Evolutionary conservation across 2,113 vertebrate genomes (phyloP), one percentile per base, ranked within the genome.

Genomic region (Thamnophis sirtalis): DNA sequence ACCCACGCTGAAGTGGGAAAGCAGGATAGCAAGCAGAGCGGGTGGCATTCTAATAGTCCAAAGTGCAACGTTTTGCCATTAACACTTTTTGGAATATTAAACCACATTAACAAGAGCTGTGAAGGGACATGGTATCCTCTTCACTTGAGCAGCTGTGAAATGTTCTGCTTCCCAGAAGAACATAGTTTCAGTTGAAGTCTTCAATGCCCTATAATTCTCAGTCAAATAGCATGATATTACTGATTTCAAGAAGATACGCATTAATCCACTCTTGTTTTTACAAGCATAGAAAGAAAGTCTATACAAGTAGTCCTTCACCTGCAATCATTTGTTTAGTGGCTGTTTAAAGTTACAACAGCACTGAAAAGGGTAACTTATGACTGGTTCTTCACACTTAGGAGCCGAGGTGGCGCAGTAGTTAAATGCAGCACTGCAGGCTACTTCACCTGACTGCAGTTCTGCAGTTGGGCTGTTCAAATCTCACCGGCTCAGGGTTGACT

Each of bases 21-120:
- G 28, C 13, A 53, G 28, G 49, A 63, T 9, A n/a, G 53, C 13
- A 56, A 0, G 53, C 84, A n/a, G 80, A 38, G 89, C 24, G 92
- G 80, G 43, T 54, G 38, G 1, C 58, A 56, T 51, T 92, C 73
- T 91, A 95, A 94, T 85, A 91, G 51, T 86, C 80, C n/a, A 54
- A 93, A 91, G 73, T 0, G 0, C 89, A 92, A 48, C n/a, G 13
- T 26, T 1, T 4, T 56, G 24, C n/a, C 84, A 87, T 90, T 87
- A 84, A 60, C 92, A n/a, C 11, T 24, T 43, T 50, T 49, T 38
- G 2, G 21, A 8, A 17, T 33, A 48, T 50, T 89, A 84, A 86
- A 89, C 84, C 91, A n/a, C 9, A 91, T 94, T 93, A 94, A 89
- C 43, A 89, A 90, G 80, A 49, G 24, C 88, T 91, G 3, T 89